These are phyloP conservation scores for Sinocyclocheilus anshuiensis DNA, from an alignment of 2,113 vertebrate genomes.

Conservation along the genomic window DNA sequence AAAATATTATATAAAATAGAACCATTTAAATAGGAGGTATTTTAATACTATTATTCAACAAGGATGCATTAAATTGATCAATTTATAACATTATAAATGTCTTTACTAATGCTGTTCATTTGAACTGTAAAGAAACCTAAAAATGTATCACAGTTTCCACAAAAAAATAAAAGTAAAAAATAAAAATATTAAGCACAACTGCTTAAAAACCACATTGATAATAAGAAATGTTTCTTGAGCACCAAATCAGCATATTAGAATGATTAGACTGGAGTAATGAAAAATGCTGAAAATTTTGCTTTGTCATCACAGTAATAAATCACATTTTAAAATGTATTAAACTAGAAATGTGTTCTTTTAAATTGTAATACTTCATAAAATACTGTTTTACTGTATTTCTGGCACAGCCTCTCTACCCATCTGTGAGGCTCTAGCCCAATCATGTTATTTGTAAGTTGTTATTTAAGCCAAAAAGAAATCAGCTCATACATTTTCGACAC, in stretches of 20 bases:
- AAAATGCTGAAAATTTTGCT: neutral
- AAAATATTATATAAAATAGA: too few species aligned
- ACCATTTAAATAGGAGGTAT: neutral
- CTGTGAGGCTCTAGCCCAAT: neutral
- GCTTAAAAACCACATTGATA: too few species aligned
- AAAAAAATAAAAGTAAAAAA: neutral
- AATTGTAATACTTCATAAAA: neutral
- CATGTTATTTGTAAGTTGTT: neutral
- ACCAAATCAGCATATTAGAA: neutral
- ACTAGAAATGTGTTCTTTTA: neutral
- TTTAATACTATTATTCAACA: neutral
- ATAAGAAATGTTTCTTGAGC: too few species aligned
- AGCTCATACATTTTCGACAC: neutral
- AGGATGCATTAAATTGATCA: neutral
- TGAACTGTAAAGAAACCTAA: neutral
- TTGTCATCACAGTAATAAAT: neutral
- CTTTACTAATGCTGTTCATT: neutral
- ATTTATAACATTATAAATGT: neutral
- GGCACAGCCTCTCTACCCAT: neutral
- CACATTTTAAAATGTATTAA: neutral
- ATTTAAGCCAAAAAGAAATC: neutral
- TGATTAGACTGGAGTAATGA: too few species aligned
- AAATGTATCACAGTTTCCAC: neutral
- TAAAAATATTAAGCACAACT: too few species aligned
- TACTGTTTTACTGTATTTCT: neutral